These are phyloP conservation scores for Picathartes gymnocephalus DNA, from an alignment of 2,113 vertebrate species.

Conservation along the genomic window DNA sequence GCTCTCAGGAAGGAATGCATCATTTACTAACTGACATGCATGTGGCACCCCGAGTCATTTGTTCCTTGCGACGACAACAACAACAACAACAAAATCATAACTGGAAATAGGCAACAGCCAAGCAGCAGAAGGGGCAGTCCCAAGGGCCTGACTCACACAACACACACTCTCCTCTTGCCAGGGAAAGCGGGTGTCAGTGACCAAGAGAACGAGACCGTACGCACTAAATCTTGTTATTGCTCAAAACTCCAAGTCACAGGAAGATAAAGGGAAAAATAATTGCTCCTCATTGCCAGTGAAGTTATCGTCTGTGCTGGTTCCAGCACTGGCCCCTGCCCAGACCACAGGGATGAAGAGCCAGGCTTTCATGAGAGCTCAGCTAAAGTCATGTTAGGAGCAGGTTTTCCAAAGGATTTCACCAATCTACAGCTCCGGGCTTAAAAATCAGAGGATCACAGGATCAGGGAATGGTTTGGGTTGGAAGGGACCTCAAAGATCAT, in stretches of 20 bases:
- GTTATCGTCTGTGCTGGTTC: slow-evolving; percentile 15
- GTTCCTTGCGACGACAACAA: neutral
- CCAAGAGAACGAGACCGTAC: neutral
- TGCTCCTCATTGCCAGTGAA: neutral
- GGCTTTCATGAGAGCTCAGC: neutral
- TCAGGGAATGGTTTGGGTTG: neutral
- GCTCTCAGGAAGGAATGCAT: slow-evolving; percentile 39
- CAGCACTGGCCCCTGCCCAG: slow-evolving; percentile 37
- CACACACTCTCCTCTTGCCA: neutral
- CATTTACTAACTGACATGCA: slow-evolving; percentile 55
- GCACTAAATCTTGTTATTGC: neutral
- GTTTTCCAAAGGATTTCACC: neutral
- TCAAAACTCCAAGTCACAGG: neutral
- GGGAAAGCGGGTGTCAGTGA: slow-evolving; percentile 27
- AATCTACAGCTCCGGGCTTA: neutral
- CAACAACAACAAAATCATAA: neutral
- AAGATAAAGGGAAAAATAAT: slow-evolving; percentile 40
- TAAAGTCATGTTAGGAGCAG: neutral
- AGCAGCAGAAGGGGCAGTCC: slow-evolving; percentile 48
- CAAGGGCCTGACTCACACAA: slow-evolving; percentile 44
- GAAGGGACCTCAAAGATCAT: neutral
- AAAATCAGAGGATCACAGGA: neutral
- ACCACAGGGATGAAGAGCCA: slow-evolving; percentile 7
- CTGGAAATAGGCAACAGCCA: slow-evolving; percentile 11
- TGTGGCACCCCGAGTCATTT: neutral